Conservation (phyloP, 2,797 vertebrate species). For the Molossus molossus region DNA sequence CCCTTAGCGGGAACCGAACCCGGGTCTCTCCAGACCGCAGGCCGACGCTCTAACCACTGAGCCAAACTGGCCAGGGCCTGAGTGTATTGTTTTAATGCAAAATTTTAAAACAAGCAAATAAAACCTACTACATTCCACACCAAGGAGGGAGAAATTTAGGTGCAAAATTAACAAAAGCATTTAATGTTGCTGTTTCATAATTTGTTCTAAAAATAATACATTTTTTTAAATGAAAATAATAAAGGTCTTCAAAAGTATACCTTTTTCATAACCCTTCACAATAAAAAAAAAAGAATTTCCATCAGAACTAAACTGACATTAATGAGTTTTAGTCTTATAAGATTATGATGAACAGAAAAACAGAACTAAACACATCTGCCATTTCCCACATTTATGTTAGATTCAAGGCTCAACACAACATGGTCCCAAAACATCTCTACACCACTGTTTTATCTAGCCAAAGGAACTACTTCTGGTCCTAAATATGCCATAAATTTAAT, state of each 20-base stretch:
- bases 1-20: no score
- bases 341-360: constrained; percentile 59
- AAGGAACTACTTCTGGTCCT: background rate
- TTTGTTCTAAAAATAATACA: background rate
- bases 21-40: no score
- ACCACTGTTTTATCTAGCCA: background rate
- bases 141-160: background rate
- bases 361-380: background rate
- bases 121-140: background rate
- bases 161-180: constrained; percentile 29
- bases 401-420: background rate
- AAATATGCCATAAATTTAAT: background rate
- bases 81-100: background rate
- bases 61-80: no score
- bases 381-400: background rate
- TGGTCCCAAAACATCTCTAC: background rate
- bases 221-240: constrained; percentile 25
- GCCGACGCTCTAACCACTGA: no score
- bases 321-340: constrained; percentile 10
- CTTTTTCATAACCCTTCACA: background rate
- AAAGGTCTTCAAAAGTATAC: constrained; percentile 14
- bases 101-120: constrained; percentile 24
- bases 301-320: constrained; percentile 27
- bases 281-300: constrained; percentile 8
- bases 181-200: background rate